These are phyloP conservation scores for Prionailurus bengalensis DNA, from an alignment of 2,113 vertebrate genomes.

Conservation along the genomic window DNA sequence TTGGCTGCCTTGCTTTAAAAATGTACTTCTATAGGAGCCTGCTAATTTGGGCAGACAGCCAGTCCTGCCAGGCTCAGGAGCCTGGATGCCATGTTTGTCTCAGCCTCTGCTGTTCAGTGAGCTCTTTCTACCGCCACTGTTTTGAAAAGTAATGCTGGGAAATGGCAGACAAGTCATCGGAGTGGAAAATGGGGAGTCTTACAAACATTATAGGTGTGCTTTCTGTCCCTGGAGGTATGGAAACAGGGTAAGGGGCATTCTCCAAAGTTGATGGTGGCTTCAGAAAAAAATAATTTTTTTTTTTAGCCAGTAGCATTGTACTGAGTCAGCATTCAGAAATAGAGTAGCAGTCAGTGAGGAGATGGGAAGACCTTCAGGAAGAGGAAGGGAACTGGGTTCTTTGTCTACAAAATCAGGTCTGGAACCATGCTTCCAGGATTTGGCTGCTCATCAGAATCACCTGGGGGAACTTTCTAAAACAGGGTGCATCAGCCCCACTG, in stretches of 20 bases:
- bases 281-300: not conserved
- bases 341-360: not conserved
- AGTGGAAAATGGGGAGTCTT: not conserved
- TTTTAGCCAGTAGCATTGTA: not conserved
- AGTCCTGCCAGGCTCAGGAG: not conserved
- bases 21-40: not conserved
- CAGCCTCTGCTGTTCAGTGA: not conserved
- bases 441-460: not conserved
- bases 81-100: not conserved
- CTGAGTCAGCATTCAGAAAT: not conserved
- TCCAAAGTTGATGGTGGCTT: not conserved
- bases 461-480: not conserved
- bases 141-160: not conserved
- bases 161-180: not conserved
- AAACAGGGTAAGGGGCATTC: not conserved
- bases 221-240: not conserved
- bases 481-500: accelerated
- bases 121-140: not conserved
- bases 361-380: not conserved
- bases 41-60: not conserved
- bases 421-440: not conserved
- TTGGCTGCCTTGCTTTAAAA: not conserved
- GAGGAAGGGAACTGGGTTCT: not conserved
- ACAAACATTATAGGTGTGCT: not conserved
- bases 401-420: not conserved